phyloP scores from a whole-genome alignment of 2,797 vertebrate species.

The Pteronotus mesoamericanus region DNA sequence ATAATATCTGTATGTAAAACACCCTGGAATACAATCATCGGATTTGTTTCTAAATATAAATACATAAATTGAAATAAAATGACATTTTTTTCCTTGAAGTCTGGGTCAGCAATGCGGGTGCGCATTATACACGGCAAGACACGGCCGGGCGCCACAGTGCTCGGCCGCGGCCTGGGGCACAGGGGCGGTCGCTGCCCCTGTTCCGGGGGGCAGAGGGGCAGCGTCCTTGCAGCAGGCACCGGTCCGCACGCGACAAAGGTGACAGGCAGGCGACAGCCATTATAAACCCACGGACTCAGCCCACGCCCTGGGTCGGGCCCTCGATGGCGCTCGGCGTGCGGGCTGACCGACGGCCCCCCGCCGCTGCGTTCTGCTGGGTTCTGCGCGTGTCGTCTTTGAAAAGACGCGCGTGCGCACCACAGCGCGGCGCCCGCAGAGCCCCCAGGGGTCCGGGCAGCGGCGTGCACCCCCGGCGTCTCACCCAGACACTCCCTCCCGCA shows the following conservation, averaged over 20 bases:
- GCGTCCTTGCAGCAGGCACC: neutral
- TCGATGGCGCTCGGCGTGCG: no score
- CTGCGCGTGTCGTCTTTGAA: neutral
- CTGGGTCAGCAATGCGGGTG: no score
- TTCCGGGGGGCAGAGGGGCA: neutral
- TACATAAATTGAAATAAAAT: no score
- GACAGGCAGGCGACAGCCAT: neutral
- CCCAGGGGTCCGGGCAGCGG: neutral
- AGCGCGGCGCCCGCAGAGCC: neutral
- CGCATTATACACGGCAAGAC: no score
- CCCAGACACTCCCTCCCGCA: neutral
- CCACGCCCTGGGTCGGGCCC: neutral
- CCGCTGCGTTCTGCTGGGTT: neutral
- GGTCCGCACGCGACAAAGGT: neutral
- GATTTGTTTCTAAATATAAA: no score
- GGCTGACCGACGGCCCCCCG: no score
- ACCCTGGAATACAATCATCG: no score
- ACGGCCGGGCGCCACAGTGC: no score
- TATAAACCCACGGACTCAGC: rapidly evolving
- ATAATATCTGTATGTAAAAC: no score
- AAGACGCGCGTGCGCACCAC: neutral
- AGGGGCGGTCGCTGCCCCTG: neutral
- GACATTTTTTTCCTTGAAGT: no score
- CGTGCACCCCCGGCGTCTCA: neutral
- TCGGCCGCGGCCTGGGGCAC: neutral